These are phyloP conservation scores for Heliconius cydno DNA, from an alignment of 2,888 invertebrate genomes.

Conservation along the genomic window DNA sequence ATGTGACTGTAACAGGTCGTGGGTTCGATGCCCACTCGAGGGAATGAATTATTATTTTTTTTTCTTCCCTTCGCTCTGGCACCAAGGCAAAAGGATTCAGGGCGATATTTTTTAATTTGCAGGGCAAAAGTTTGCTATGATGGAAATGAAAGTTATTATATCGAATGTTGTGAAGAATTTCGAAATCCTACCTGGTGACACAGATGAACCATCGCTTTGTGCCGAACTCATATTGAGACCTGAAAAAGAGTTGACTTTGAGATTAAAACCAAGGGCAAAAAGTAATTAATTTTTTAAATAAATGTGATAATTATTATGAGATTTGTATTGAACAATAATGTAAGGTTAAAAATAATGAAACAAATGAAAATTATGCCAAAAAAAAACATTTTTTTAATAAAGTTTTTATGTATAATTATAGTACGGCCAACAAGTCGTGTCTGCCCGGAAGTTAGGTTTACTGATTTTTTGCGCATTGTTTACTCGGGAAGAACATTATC, in stretches of 20 bases:
- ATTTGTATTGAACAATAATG: neutral
- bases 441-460: too few relatives aligned
- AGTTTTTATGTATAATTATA: too few relatives aligned
- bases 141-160: slow-evolving; percentile 81
- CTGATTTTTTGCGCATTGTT: too few relatives aligned
- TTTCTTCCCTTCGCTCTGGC: too few relatives aligned
- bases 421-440: too few relatives aligned
- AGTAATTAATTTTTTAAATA: neutral
- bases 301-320: slow-evolving; percentile 5
- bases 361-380: neutral
- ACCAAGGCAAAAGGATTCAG: too few relatives aligned
- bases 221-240: slow-evolving; percentile 77
- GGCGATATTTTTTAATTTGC: neutral
- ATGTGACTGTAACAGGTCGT: too few relatives aligned
- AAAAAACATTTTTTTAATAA: too few relatives aligned
- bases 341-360: neutral
- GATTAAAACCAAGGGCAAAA: slow-evolving; percentile 54
- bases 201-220: slow-evolving; percentile 67
- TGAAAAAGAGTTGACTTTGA: slow-evolving; percentile 64
- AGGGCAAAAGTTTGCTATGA: slow-evolving; percentile 73
- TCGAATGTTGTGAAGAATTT: slow-evolving; percentile 80
- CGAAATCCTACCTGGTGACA: slow-evolving; percentile 57
- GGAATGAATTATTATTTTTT: too few relatives aligned
- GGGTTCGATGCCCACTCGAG: too few relatives aligned
- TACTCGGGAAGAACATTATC: too few relatives aligned